phyloP scores from a whole-genome alignment of 2,797 vertebrate species.

The Spea hammondii region DNA sequence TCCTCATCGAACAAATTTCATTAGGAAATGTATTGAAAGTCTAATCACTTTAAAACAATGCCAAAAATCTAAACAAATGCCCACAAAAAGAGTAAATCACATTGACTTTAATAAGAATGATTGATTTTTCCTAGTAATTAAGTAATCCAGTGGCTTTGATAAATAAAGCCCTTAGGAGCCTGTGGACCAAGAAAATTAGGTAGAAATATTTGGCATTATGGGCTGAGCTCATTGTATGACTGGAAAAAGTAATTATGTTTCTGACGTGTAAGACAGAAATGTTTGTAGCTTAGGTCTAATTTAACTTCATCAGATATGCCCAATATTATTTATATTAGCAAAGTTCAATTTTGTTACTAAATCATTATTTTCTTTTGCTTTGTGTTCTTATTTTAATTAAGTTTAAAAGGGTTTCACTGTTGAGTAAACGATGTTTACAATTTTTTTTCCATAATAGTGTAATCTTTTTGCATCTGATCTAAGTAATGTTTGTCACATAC shows the following conservation, averaged over 20 bases:
- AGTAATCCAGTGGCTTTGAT: slow-evolving; percentile 2
- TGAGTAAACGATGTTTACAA: no score
- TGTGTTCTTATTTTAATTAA: no score
- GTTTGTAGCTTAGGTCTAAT: not conserved
- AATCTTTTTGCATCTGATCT: no score
- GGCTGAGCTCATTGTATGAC: not conserved
- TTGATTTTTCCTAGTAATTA: not conserved
- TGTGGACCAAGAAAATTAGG: not conserved
- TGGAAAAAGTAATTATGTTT: not conserved
- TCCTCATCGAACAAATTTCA: no score
- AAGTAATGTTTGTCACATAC: no score
- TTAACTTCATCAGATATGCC: not conserved
- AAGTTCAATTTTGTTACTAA: no score
- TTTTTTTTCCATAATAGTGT: no score
- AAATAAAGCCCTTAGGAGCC: not conserved
- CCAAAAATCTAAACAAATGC: not conserved
- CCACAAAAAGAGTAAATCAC: not conserved
- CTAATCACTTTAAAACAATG: not conserved
- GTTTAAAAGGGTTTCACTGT: no score
- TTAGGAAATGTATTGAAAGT: not conserved
- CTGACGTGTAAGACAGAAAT: not conserved
- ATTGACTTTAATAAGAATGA: not conserved
- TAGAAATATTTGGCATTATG: not conserved
- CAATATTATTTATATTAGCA: no score
- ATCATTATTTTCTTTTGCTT: no score